A percentile compares a stretch with the other conserved stretches of the same genome.
phyloP scores from a whole-genome alignment of 1,140 invertebrate genomes.

The Popillia japonica region DNA sequence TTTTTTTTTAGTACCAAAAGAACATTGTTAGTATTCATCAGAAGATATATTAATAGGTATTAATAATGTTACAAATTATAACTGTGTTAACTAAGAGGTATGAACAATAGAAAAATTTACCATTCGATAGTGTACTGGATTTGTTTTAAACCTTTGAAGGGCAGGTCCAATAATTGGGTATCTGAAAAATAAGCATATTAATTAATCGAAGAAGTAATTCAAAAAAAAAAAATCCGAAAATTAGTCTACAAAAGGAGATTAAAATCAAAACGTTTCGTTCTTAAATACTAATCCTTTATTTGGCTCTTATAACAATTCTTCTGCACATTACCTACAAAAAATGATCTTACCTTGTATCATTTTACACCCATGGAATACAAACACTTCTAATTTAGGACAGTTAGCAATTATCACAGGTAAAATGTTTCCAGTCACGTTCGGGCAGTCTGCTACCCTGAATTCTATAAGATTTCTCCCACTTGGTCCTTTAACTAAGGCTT shows the following conservation, averaged over 20 bases:
- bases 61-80: constrained; percentile 25
- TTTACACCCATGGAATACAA: constrained; percentile 45
- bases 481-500: constrained; percentile 44
- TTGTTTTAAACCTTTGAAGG: not conserved
- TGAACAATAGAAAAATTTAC: constrained; percentile 17
- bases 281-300: too few relatives aligned
- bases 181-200: too few relatives aligned
- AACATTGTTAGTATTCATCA: constrained; percentile 23
- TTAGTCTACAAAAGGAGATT: too few relatives aligned
- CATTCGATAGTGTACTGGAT: constrained; percentile 17
- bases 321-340: too few relatives aligned
- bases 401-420: constrained; percentile 45
- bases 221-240: too few relatives aligned
- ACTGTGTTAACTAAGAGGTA: constrained; percentile 6
- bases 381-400: constrained; percentile 51
- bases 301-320: too few relatives aligned
- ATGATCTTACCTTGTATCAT: constrained; percentile 24
- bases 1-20: constrained; percentile 7
- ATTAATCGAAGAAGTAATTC: too few relatives aligned
- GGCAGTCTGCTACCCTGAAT: constrained; percentile 50
- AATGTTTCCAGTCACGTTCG: constrained; percentile 43
- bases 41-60: constrained; percentile 15
- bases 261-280: too few relatives aligned
- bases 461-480: constrained; percentile 47
- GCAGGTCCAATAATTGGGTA: constrained; percentile 8